Base-by-base conservation (phyloP, 1,140 invertebrate species). In the Pseudoatta argentina region DNA sequence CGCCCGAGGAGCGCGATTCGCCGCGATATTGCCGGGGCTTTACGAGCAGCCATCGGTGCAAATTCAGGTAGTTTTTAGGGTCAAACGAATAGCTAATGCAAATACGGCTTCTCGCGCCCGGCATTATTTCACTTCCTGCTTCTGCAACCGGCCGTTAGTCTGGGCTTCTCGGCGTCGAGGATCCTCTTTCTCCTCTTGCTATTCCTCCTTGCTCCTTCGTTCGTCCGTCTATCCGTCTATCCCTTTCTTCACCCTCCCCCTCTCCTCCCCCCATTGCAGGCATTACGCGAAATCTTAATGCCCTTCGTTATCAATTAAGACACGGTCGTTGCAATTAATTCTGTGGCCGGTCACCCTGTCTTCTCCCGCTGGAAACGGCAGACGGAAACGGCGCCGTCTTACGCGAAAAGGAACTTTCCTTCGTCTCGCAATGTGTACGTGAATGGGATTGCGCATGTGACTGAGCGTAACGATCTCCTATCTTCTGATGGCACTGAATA, bases 221-320 rank as follows among this genome's bases (percentile, higher is more conserved):
- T 30, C 27, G 27, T 30, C 3, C 27, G 27, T 30, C 27, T 30
- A 30, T 30, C 53, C 53, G 48, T 71, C 48, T 55, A 12, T 63
- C 30, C 27, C 16, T 34, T 12, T 14, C 53, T 71, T 51, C 59
- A 53, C 69, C 48, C 24, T 63, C 55, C 18, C 55, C 69, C 55
- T 21, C 69, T 48, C 24, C 55, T 7, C 6, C 0, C 34, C 34
- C 34, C 10, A n/a, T 53, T 16, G 30, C 61, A 61, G 72, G 79
- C 89, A 71, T 90, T 79, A 90, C 67, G 87, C 82, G 87, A 91
- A 86, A 91, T 93, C 91, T 93, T 94, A 93, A 94, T 91, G 92
- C 88, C 73, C 88, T 93, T 93, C 92, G 93, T 94, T 95, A 94
- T 94, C 94, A 95, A 94, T 94, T 94, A 94, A 93, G 90, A 91